Base-by-base conservation (phyloP, 2,797 vertebrate genomes). In the Tamandua tetradactyla region DNA sequence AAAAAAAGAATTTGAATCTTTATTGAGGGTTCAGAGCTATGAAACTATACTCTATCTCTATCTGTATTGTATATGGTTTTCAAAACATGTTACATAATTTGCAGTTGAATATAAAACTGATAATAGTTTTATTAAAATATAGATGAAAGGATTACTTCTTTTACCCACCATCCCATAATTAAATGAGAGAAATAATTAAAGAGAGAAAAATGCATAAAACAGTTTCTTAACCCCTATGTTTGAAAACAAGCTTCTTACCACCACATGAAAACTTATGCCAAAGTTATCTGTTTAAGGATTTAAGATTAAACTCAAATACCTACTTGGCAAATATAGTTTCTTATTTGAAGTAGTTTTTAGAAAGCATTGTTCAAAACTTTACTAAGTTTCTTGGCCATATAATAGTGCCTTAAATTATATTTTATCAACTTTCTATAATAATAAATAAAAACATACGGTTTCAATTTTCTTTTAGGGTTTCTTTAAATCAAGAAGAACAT, bases 321-420 rank as follows among this genome's bases (percentile, higher is more conserved):
- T 83, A 44, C 59, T 80, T 59, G 37, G 47, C 23, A 91, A 80
- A 79, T 30, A 82, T 3, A 86, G 42, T 25, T 78, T 82, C 44
- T 88, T 55, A n/a, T 80, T 87, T 94, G 47, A 94, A 93, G 17
- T 27, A 72, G 88, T 68, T 93, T 89, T 89, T n/a, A 76, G 79
- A 89, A 72, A 35, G 7, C 49, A 64, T 83, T 79, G 37, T 75
- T 93, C 84, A 89, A 72, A 88, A 10, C n/a, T 79, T 90, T 61
- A 15, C 23, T 74, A 72, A 27, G 57, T 64, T 86, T 85, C 55
- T 89, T 86, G 22, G 10, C 42, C 68, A 22, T 5, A 61, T 37
- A 42, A 52, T 27, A 37, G 5, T 40, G 5, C 62, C 88, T 81
- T 42, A 78, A 83, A 74, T 57, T 87, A 89, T 40, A 37, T 81